These are phyloP conservation scores for Glareola pratincola DNA, from an alignment of 2,113 vertebrate genomes.

Conservation along the genomic window DNA sequence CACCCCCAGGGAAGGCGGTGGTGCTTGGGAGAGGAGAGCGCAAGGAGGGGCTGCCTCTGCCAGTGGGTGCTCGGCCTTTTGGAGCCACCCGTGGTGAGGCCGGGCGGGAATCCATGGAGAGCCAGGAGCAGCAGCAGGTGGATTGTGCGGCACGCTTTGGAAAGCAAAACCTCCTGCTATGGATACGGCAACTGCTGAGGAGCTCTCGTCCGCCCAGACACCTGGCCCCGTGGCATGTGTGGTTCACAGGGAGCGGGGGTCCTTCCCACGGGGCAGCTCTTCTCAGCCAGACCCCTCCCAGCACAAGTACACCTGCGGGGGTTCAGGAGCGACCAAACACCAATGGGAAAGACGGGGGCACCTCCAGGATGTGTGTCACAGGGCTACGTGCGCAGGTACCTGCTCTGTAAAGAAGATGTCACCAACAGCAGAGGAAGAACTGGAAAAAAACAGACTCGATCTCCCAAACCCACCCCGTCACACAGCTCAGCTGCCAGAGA, in stretches of 20 bases:
- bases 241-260: accelerated
- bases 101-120: not conserved
- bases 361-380: accelerated
- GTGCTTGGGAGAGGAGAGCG: not conserved
- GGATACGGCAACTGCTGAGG: not conserved
- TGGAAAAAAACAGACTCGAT: not conserved
- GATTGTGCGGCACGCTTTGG: not conserved
- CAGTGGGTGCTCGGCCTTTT: not conserved
- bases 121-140: not conserved
- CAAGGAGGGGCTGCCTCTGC: not conserved
- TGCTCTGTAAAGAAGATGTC: not conserved
- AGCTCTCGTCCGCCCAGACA: accelerated
- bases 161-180: not conserved
- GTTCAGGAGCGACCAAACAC: not conserved
- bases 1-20: not conserved
- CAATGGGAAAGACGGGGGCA: not conserved
- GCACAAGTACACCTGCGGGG: not conserved
- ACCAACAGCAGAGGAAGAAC: not conserved
- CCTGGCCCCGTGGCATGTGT: accelerated
- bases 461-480: not conserved
- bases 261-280: not conserved
- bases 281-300: not conserved
- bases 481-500: not conserved
- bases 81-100: not conserved
- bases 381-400: accelerated